Evolutionary conservation across 2,113 vertebrate genomes (phyloP), one percentile per base, ranked within the genome.

Genomic region (Hippocampus abdominalis): DNA sequence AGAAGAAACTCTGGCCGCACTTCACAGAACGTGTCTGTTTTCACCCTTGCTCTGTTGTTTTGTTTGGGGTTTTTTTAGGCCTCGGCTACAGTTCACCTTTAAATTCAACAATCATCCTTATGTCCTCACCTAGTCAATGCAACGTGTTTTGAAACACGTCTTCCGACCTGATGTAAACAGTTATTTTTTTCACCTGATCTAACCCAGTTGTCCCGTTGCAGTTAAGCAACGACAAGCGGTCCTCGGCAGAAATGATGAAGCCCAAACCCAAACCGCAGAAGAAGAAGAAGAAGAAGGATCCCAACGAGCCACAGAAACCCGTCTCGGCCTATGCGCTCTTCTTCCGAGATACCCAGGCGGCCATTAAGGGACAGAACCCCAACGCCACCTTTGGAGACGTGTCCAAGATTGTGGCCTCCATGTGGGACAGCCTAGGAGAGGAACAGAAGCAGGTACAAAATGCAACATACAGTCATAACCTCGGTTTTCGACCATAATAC

Each of bases 241-340:
- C 79, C 68, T 77, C 90, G 0, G 83, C 93, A 21, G 96, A 98
- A 75, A 91, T 95, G 79, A 95, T 94, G 69, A 98, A 96, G 90
- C 93, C 94, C 78, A 98, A 98, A 81, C 93, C 95, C 81, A 98
- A 98, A 87, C 96, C 94, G 75, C 96, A 95, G 75, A 98, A 98
- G 90, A 98, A 98, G 88, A 98, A 98, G 93, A 98, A 98, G 81
- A 98, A 98, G 94, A 98, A 97, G 91, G 90, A 91, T 64, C 90
- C 88, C 59, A 88, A 90, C 0, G 96, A 98, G 91, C 96, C 96
- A 0, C 95, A 96, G 91, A 98, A 98, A 83, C 96, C 96, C 0
- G 96, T 98, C 83, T 98, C 96, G 0, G 96, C 96, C 39, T 98
- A 98, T 0, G 96, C 96, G 0, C 94, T 98, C 63, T 98, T 98